These are phyloP conservation scores for Gnathonemus echidnorhynchus DNA, from an alignment of 2,113 vertebrate species.

Conservation along the genomic window DNA sequence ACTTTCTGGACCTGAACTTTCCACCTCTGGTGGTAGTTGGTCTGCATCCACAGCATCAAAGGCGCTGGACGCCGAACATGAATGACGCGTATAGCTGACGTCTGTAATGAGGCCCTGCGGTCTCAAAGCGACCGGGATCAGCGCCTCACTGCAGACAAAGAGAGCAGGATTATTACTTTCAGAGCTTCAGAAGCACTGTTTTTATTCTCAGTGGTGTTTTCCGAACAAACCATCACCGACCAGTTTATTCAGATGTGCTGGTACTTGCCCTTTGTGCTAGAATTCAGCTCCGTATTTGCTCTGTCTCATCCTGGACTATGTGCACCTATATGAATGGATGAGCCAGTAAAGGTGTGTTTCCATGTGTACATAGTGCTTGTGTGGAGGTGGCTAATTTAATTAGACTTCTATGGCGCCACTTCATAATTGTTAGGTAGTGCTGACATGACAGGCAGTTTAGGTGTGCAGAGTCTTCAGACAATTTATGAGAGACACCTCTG, in stretches of 20 bases:
- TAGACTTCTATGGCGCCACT: slow-evolving; percentile 30
- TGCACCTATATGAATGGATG: background rate
- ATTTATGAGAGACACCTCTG: slow-evolving; percentile 46
- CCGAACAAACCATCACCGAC: background rate
- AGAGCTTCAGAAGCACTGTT: background rate
- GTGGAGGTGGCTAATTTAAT: slow-evolving; percentile 31
- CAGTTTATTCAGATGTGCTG: background rate
- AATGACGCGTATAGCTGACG: background rate
- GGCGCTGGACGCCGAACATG: background rate
- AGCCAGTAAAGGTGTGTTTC: background rate
- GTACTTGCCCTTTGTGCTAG: background rate
- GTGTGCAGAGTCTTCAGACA: slow-evolving; percentile 35
- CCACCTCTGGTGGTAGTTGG: background rate
- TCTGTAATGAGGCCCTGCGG: background rate
- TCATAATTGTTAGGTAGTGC: slow-evolving; percentile 33
- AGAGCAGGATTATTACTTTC: background rate
- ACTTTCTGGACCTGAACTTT: background rate
- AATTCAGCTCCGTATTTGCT: background rate
- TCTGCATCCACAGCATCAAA: background rate
- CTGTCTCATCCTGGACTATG: background rate
- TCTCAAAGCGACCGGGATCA: background rate
- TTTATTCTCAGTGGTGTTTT: background rate
- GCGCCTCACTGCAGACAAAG: background rate
- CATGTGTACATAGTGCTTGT: slow-evolving; percentile 5
- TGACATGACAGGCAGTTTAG: background rate